Percentiles rank a stretch among this genome's conserved stretches.
These are phyloP conservation scores for Zosterops hypoxanthus DNA, from an alignment of 2,113 vertebrate genomes.

Conservation along the genomic window DNA sequence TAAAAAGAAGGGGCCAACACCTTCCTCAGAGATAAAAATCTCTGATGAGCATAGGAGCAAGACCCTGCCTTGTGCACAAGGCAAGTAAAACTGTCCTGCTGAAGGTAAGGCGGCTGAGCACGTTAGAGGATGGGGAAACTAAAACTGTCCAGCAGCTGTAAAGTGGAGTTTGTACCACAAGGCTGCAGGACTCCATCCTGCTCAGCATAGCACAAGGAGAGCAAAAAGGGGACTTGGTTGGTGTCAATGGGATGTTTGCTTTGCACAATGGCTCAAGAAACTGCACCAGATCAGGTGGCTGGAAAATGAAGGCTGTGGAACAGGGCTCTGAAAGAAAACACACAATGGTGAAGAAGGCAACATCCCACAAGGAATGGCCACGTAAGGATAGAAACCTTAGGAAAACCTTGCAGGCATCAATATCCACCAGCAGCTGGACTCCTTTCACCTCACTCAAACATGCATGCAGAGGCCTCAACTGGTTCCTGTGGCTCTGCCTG, in stretches of 20 bases:
- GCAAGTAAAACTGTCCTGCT: background rate
- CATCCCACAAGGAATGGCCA: background rate
- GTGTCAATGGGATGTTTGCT: background rate
- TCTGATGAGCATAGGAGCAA: rapidly evolving
- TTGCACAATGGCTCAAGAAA: background rate
- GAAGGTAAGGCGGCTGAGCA: background rate
- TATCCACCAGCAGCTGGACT: background rate
- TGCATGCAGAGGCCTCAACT: rapidly evolving
- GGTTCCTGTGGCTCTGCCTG: background rate
- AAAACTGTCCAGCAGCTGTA: background rate
- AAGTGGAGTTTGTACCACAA: background rate
- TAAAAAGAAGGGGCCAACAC: background rate
- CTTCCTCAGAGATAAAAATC: background rate
- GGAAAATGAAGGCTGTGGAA: background rate
- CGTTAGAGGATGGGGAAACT: rapidly evolving
- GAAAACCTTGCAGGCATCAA: rapidly evolving
- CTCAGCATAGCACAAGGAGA: background rate
- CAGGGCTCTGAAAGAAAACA: background rate
- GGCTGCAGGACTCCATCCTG: background rate
- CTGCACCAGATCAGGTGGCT: background rate
- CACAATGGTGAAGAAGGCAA: background rate
- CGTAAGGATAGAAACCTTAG: background rate
- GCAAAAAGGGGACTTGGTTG: background rate
- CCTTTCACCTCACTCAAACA: background rate
- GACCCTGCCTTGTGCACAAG: background rate